Conservation (phyloP, 2,888 invertebrate genomes). For the Strigamia maritima region DNA sequence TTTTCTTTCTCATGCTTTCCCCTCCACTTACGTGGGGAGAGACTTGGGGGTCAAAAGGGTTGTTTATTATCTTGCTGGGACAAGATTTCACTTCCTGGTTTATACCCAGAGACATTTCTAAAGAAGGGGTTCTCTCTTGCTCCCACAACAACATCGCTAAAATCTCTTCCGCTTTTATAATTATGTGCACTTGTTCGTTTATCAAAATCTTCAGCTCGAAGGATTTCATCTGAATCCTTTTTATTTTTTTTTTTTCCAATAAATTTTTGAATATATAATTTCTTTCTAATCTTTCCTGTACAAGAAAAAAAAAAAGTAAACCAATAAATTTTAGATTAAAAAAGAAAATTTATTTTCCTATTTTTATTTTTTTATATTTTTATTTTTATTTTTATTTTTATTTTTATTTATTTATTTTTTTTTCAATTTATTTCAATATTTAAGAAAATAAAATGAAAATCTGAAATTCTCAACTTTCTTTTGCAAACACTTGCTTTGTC, state of each 20-base stretch:
- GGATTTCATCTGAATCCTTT: too few species aligned
- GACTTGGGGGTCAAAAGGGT: slow-evolving; percentile 28
- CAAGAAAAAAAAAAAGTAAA: not conserved
- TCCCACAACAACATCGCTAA: not conserved
- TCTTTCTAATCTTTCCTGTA: not conserved
- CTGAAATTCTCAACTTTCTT: not conserved
- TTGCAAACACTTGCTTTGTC: not conserved
- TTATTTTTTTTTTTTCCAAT: not conserved
- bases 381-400: too few species aligned
- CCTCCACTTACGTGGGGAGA: not conserved
- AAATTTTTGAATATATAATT: not conserved
- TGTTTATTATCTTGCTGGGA: slow-evolving; percentile 1
- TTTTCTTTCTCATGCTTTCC: slow-evolving; percentile 27
- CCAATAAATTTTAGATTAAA: not conserved
- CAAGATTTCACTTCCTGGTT: slow-evolving; percentile 27
- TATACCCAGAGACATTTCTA: not conserved
- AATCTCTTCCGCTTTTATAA: not conserved
- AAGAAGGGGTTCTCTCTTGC: slow-evolving; percentile 7
- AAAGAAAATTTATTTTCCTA: not conserved
- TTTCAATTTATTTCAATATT: not conserved
- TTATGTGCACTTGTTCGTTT: not conserved
- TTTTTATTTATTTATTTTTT: too few species aligned
- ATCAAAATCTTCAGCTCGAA: not conserved
- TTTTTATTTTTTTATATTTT: not conserved
- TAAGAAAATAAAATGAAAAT: not conserved